These are phyloP conservation scores for Lomographa bimaculata DNA, from an alignment of 2,888 invertebrate genomes.

Conservation along the genomic window DNA sequence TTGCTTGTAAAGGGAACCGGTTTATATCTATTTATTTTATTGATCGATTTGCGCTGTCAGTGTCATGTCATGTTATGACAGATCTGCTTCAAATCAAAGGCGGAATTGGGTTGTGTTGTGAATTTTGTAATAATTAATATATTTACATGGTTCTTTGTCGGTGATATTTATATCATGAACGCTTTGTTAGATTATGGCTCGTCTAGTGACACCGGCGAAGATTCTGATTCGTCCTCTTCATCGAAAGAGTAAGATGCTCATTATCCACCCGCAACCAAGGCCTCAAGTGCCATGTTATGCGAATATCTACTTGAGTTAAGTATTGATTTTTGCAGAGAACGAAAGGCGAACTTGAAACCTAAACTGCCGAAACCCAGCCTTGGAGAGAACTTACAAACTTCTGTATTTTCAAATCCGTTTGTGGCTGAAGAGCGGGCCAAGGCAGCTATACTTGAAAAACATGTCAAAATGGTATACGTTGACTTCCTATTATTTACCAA, in stretches of 20 bases:
- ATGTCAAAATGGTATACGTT: constrained; percentile 94
- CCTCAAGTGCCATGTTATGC: too few relatives aligned
- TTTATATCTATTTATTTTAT: too few relatives aligned
- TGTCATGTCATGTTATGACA: too few relatives aligned
- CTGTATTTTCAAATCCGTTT: constrained; percentile 95
- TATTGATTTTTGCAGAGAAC: constrained; percentile 36
- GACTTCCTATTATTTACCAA: constrained; percentile 63
- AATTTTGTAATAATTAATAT: constrained; percentile 3
- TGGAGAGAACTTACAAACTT: constrained; percentile 84
- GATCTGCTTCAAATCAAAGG: too few relatives aligned
- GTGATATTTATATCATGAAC: constrained; percentile 68
- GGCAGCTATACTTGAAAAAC: constrained; percentile 93
- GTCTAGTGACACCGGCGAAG: constrained; percentile 78
- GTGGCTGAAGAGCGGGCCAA: constrained; percentile 93
- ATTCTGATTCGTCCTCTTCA: constrained; percentile 45
- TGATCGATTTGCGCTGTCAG: too few relatives aligned
- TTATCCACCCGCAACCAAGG: too few relatives aligned
- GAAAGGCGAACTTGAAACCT: constrained; percentile 47
- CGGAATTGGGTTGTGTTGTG: constrained; percentile 3
- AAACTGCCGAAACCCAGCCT: constrained; percentile 87
- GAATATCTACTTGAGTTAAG: too few relatives aligned
- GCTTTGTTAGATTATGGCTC: constrained; percentile 88
- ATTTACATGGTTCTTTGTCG: constrained; percentile 6
- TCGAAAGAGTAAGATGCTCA: constrained; percentile 66
- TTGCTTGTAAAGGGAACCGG: too few relatives aligned